Evolutionary conservation across 92 coral and sea anemone species (phyloP).

Genomic region (Parazoanthus swiftii): DNA sequence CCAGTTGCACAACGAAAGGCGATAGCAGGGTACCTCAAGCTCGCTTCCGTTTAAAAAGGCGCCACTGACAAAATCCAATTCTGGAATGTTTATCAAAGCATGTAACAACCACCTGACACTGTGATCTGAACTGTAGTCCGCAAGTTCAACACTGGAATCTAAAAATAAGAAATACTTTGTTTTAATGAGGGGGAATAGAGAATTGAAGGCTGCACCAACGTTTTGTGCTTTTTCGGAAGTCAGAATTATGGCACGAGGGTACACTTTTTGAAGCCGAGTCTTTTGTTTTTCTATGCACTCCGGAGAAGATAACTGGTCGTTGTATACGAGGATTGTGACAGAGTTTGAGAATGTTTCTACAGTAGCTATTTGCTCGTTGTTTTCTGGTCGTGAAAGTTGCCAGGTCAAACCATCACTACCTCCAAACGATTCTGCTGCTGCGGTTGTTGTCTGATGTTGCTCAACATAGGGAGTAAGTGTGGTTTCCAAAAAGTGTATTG

Average conservation of each 20-base stretch:
- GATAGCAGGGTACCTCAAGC: constrained; percentile 56
- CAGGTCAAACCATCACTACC: not conserved
- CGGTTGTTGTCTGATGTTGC: not conserved
- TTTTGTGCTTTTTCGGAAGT: not conserved
- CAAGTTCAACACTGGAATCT: constrained; percentile 35
- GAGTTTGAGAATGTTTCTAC: not conserved
- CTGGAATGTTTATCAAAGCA: constrained; percentile 58
- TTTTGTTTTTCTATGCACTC: not conserved
- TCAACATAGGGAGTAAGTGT: not conserved
- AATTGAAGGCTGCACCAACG: constrained; percentile 26
- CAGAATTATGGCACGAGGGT: constrained; percentile 1
- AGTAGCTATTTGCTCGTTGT: not conserved
- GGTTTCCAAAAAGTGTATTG: not conserved
- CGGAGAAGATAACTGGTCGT: not conserved
- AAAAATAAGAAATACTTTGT: constrained; percentile 62
- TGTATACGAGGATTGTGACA: not conserved
- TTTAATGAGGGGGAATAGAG: constrained; percentile 38
- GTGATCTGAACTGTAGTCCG: constrained; percentile 50
- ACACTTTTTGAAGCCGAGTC: not conserved
- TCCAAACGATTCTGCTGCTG: not conserved
- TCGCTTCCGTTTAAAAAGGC: constrained; percentile 45
- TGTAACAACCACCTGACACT: constrained; percentile 52
- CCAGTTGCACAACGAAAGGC: too few relatives aligned
- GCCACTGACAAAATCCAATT: constrained; percentile 70
- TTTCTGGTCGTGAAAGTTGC: not conserved